Conservation (phyloP, 2,797 vertebrate species). For the Coluber constrictor region DNA sequence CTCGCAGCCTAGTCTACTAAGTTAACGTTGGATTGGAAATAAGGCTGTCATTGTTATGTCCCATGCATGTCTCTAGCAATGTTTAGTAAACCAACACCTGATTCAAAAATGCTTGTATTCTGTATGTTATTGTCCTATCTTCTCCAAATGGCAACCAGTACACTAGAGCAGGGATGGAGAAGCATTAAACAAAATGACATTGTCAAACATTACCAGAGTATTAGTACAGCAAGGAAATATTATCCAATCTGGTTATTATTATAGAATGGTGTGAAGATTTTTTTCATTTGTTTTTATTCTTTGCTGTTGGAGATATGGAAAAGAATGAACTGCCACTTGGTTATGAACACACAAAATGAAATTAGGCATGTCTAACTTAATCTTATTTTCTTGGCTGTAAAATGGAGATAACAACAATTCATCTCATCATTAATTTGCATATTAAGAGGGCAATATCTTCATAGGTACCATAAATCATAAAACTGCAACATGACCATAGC, state of each 20-base stretch:
- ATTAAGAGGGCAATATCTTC: not conserved
- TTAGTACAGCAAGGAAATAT: not conserved
- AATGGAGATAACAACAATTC: not conserved
- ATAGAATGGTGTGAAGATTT: not conserved
- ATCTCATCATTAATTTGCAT: not conserved
- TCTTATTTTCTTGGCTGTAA: not conserved
- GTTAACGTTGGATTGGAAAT: not conserved
- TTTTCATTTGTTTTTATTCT: not conserved
- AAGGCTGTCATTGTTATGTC: not conserved
- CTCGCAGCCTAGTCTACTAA: not conserved
- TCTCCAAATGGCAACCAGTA: not conserved
- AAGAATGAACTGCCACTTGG: not conserved
- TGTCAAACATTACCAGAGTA: not conserved
- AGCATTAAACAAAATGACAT: not conserved
- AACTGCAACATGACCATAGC: not conserved
- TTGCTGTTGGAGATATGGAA: not conserved
- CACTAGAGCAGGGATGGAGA: not conserved
- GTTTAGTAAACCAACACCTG: not conserved
- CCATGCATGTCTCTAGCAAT: not conserved
- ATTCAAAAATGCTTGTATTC: not conserved
- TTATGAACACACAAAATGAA: not conserved
- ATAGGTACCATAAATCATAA: not conserved
- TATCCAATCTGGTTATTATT: not conserved
- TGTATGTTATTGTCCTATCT: not conserved
- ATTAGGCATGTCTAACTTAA: not conserved